Evolutionary conservation across 2,797 vertebrate species (phyloP), one percentile per base, ranked within the genome.

Genomic region (Esox lucius): DNA sequence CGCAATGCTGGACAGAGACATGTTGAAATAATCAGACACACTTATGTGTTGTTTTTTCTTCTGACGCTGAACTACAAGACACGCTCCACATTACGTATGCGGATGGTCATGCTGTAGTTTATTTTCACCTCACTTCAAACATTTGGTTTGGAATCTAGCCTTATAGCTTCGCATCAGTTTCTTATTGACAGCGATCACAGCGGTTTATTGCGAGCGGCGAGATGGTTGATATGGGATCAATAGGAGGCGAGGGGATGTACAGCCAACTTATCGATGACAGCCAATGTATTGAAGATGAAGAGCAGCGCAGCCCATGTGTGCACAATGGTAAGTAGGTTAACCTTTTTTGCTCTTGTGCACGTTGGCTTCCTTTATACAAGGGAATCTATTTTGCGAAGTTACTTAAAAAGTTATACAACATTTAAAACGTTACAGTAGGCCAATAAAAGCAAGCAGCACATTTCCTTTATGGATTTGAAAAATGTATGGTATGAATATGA

Each of bases 211-310:
- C 5, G 5, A 65, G 61, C 15, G 61, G 26, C 61, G 61, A 28
- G 61, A 70, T 66, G 48, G 59, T 64, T 1, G 65, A 66, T n/a
- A 42, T 61, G 19, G 75, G 59, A 16, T 72, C 72, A 17, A 22
- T n/a, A 17, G 68, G 33, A 11, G 66, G 26, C 26, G 78, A 77
- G 9, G 72, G 48, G 15, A 75, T 79, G 68, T 66, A 79, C 13
- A 26, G 17, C 0, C 77, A 76, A 68, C 81, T 85, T 16, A 83
- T 82, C 5, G 79, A 83, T 9, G 66, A 49, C 7, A 70, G 42
- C 33, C 42, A 39, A 6, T 68, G 72, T 46, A 4, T 13, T 13
- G 51, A 62, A 1, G 67, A 67, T 31, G 15, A 66, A 26, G 35
- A 17, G 8, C 35, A 26, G 15, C 17, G 9, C 33, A 49, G 2